Conservation (phyloP, 2,888 invertebrate genomes). For the Serripes groenlandicus region DNA sequence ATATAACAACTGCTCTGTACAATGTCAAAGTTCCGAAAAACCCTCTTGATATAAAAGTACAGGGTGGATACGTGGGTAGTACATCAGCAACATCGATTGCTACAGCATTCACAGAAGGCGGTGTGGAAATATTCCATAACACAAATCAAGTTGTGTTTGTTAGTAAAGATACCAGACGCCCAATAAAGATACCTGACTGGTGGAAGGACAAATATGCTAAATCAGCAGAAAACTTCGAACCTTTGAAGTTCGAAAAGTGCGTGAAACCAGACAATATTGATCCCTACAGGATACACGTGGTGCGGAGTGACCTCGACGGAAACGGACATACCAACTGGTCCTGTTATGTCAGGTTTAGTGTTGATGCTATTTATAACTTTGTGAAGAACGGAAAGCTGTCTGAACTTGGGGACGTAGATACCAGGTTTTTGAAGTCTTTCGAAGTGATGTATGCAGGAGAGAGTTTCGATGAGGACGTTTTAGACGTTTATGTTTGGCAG, state of each 20-base stretch:
- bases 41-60: slow-evolving; percentile 66
- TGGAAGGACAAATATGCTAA: slow-evolving; percentile 79
- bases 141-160: slow-evolving; percentile 79
- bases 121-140: slow-evolving; percentile 61
- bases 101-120: slow-evolving; percentile 51
- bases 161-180: slow-evolving; percentile 76
- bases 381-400: slow-evolving; percentile 56
- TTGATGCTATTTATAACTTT: slow-evolving; percentile 73
- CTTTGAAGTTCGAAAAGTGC: slow-evolving; percentile 69
- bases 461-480: slow-evolving; percentile 76
- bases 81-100: slow-evolving; percentile 71
- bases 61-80: slow-evolving; percentile 73
- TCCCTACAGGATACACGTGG: slow-evolving; percentile 64
- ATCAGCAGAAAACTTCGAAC: slow-evolving; percentile 52
- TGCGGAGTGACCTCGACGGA: slow-evolving; percentile 75
- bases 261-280: slow-evolving; percentile 67
- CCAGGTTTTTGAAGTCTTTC: slow-evolving; percentile 72
- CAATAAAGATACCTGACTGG: slow-evolving; percentile 79
- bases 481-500: slow-evolving; percentile 78
- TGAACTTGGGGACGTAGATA: slow-evolving; percentile 62
- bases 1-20: slow-evolving; percentile 64
- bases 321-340: slow-evolving; percentile 77
- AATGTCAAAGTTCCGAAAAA: slow-evolving; percentile 62
- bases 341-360: slow-evolving; percentile 72
- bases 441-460: slow-evolving; percentile 79